Evolutionary conservation across 2,888 invertebrate genomes (phyloP).

Genomic region (Nephrotoma flavescens): DNA sequence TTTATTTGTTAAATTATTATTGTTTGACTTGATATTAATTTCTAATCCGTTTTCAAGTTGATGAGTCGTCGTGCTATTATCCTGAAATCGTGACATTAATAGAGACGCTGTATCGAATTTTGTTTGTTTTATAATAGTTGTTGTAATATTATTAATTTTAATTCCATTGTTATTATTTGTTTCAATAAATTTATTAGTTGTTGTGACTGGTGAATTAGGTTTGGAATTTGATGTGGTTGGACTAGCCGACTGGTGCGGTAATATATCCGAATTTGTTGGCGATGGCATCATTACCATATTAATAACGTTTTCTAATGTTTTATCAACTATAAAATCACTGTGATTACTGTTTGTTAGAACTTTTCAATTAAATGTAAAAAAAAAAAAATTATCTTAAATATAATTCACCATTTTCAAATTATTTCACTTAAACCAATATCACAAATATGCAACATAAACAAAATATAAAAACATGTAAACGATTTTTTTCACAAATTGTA

Average conservation of each 20-base stretch:
- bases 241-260: constrained; percentile 16
- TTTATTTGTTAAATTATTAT: background rate
- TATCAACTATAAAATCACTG: background rate
- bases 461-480: background rate
- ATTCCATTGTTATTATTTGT: background rate
- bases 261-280: constrained; percentile 19
- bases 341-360: background rate
- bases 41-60: constrained; percentile 1
- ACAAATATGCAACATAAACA: background rate
- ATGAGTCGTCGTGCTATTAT: background rate
- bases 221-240: constrained; percentile 28
- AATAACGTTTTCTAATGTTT: background rate
- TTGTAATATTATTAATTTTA: background rate
- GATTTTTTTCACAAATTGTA: background rate
- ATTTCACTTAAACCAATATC: background rate
- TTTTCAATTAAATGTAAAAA: background rate
- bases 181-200: background rate
- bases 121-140: background rate
- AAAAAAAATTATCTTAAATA: background rate
- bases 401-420: background rate
- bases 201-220: constrained; percentile 26
- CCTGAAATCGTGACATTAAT: constrained; percentile 1
- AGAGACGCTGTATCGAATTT: constrained; percentile 2
- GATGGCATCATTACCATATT: constrained; percentile 34
- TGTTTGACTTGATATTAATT: background rate